These are phyloP conservation scores for Botrylloides violaceus DNA, from an alignment of 23 tunicate genomes.

Conservation along the genomic window DNA sequence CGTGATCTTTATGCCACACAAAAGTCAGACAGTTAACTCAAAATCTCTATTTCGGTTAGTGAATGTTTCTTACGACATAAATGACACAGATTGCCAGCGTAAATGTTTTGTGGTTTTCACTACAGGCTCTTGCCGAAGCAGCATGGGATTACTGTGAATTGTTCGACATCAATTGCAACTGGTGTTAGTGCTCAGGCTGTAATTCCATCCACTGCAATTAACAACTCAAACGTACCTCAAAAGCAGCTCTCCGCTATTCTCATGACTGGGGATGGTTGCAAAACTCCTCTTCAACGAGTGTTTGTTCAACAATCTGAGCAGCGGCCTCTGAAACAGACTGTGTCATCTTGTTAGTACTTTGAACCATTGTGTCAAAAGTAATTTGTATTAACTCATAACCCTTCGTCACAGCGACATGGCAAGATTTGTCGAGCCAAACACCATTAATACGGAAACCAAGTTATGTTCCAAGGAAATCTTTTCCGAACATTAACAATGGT, in stretches of 20 bases:
- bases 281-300: slow-evolving; percentile 4
- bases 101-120: slow-evolving; percentile 8
- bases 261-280: slow-evolving; percentile 7
- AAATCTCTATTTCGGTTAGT: slow-evolving; percentile 21
- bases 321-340: too few relatives aligned
- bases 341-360: too few relatives aligned
- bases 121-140: slow-evolving; percentile 4
- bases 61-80: slow-evolving; percentile 2
- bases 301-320: background rate
- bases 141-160: background rate
- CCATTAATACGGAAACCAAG: slow-evolving; percentile 20
- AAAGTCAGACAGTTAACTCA: background rate
- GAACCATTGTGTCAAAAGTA: background rate
- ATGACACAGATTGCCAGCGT: background rate
- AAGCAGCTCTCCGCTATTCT: background rate
- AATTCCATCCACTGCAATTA: background rate
- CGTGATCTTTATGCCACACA: slow-evolving; percentile 14
- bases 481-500: slow-evolving; percentile 23
- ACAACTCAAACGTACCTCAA: background rate
- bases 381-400: too few relatives aligned
- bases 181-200: background rate
- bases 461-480: slow-evolving; percentile 23
- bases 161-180: background rate
- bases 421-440: slow-evolving; percentile 21
- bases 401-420: background rate